Evolutionary conservation across 2,113 vertebrate species (phyloP).

Genomic region (Poecilia latipinna): DNA sequence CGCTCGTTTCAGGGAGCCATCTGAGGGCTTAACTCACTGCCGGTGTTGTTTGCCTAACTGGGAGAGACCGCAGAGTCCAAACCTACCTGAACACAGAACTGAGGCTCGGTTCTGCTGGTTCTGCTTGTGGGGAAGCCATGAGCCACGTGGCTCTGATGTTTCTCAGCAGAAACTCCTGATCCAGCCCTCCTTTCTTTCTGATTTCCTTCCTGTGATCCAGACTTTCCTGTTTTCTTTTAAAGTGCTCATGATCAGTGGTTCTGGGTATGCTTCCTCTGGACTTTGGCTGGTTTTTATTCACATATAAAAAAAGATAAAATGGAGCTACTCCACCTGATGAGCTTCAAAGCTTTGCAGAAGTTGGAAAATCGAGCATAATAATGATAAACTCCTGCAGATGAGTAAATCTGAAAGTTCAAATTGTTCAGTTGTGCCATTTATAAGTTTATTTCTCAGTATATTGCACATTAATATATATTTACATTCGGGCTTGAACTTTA

Average conservation of each 20-base stretch:
- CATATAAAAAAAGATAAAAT: too few species aligned
- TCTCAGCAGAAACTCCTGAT: not conserved
- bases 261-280: conserved; percentile 4
- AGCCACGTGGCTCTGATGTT: not conserved
- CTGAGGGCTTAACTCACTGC: not conserved
- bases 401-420: too few species aligned
- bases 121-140: not conserved
- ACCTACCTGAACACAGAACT: not conserved
- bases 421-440: too few species aligned
- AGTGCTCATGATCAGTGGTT: not conserved
- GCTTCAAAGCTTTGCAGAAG: too few species aligned
- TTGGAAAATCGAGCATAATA: too few species aligned
- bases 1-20: conserved; percentile 13
- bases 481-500: too few species aligned
- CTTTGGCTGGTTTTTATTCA: too few species aligned
- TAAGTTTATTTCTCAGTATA: too few species aligned
- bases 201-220: not conserved
- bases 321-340: too few species aligned
- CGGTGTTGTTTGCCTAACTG: conserved; percentile 13
- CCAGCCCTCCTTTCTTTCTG: conserved; percentile 1
- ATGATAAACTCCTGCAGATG: too few species aligned
- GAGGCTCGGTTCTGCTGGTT: not conserved
- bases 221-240: not conserved
- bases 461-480: too few species aligned
- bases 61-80: not conserved